Conservation (phyloP, 1,140 invertebrate genomes). For the Conus ventricosus region DNA sequence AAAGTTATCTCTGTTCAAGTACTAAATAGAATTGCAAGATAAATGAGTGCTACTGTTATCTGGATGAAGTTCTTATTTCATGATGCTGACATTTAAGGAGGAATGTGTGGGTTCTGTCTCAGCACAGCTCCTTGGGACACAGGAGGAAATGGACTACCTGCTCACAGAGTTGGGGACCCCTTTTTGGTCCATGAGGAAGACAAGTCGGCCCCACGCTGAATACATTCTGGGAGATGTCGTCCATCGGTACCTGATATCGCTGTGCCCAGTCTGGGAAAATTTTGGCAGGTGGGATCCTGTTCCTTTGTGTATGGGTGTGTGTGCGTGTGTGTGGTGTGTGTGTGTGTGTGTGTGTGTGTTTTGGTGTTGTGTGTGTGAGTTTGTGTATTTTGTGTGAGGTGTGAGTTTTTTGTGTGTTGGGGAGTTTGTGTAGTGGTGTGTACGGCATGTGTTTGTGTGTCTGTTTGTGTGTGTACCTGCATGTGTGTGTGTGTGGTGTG, state of each 20-base stretch:
- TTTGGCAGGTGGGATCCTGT: slow-evolving; percentile 59
- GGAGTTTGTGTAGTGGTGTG: no score
- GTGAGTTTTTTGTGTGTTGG: no score
- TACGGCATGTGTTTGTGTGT: not conserved
- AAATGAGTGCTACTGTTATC: no score
- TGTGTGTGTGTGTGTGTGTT: no score
- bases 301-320: not conserved
- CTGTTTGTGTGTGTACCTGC: not conserved
- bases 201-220: slow-evolving; percentile 55
- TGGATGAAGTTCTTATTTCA: no score
- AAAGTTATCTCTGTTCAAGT: no score
- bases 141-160: slow-evolving; percentile 75
- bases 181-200: slow-evolving; percentile 75
- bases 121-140: slow-evolving; percentile 60
- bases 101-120: not conserved
- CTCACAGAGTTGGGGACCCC: slow-evolving; percentile 84
- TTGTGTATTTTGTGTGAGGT: no score
- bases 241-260: slow-evolving; percentile 82
- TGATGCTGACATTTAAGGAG: no score
- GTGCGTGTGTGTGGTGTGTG: no score
- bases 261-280: slow-evolving; percentile 81
- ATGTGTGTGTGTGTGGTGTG: no score
- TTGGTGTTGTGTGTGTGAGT: no score
- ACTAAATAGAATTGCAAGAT: no score
- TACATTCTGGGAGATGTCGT: slow-evolving; percentile 83